Percentiles rank a stretch among this genome's conserved stretches.
Conservation (phyloP, 2,113 vertebrate species). For the Coturnix japonica region DNA sequence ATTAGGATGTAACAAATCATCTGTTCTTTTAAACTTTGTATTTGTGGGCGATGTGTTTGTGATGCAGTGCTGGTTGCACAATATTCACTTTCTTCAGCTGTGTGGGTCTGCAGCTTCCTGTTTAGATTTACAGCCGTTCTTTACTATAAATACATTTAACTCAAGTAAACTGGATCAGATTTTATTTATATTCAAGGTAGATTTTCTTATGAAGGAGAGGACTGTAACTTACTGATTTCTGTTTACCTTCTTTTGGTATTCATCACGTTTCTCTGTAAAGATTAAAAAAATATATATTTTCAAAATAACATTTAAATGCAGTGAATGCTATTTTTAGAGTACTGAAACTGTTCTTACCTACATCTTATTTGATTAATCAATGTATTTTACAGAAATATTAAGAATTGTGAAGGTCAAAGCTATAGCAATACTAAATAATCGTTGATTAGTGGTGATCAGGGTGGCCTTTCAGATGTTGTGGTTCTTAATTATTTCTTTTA, state of each 20-base stretch:
- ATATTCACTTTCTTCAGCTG: accelerated
- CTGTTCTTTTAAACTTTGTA: background rate
- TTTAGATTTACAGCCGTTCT: background rate
- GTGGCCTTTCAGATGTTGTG: background rate
- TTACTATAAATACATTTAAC: background rate
- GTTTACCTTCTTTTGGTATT: background rate
- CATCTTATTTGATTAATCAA: background rate
- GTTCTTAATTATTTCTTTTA: background rate
- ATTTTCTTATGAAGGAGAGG: background rate
- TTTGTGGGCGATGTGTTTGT: background rate
- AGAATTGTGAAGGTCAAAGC: background rate
- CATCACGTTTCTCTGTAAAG: background rate
- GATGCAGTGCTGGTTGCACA: background rate
- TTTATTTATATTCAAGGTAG: background rate
- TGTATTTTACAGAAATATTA: background rate
- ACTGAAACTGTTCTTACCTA: background rate
- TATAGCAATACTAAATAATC: background rate
- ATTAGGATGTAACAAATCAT: background rate
- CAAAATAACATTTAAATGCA: background rate
- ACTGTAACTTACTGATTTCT: background rate
- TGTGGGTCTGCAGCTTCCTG: background rate
- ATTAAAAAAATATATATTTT: background rate
- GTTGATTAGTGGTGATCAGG: background rate
- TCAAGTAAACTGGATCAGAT: background rate
- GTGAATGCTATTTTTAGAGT: background rate